Evolutionary conservation across 2,888 invertebrate species (phyloP).

Genomic region (Nomada flava): DNA sequence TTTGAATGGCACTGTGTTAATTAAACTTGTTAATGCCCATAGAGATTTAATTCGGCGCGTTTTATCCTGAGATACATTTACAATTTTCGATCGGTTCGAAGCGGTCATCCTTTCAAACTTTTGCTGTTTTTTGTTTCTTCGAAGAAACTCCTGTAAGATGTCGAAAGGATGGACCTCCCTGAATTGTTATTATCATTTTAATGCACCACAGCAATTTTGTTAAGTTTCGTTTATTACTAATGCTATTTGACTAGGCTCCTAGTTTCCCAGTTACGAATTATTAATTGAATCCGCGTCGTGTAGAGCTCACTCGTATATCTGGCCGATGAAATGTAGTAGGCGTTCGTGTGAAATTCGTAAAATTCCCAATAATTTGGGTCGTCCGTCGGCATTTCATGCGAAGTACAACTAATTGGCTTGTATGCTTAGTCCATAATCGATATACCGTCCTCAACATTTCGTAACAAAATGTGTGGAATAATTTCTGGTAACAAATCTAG

Average conservation of each 20-base stretch:
- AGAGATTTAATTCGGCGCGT: not conserved
- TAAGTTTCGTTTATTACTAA: slow-evolving; percentile 21
- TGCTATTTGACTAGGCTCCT: slow-evolving; percentile 1
- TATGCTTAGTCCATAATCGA: not conserved
- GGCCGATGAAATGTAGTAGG: not conserved
- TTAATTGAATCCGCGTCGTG: slow-evolving; percentile 29
- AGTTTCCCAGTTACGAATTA: slow-evolving; percentile 35
- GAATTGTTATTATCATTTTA: slow-evolving; percentile 7
- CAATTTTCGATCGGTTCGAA: too few species aligned
- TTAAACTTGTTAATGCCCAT: not conserved
- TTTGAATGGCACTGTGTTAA: not conserved
- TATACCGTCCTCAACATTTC: not conserved
- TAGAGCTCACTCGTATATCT: not conserved
- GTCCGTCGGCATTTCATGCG: not conserved
- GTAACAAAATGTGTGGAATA: not conserved
- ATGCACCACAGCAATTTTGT: slow-evolving; percentile 22
- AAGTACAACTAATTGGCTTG: not conserved
- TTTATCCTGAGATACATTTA: too few species aligned
- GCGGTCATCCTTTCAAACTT: too few species aligned
- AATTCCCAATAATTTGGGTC: slow-evolving; percentile 4
- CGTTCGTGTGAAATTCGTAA: not conserved
- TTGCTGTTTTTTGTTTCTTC: not conserved
- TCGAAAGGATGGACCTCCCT: not conserved
- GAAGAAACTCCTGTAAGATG: too few species aligned
- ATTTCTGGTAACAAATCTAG: not conserved